Base-by-base conservation (phyloP, 2,797 vertebrate genomes). In the Crotalus adamanteus region DNA sequence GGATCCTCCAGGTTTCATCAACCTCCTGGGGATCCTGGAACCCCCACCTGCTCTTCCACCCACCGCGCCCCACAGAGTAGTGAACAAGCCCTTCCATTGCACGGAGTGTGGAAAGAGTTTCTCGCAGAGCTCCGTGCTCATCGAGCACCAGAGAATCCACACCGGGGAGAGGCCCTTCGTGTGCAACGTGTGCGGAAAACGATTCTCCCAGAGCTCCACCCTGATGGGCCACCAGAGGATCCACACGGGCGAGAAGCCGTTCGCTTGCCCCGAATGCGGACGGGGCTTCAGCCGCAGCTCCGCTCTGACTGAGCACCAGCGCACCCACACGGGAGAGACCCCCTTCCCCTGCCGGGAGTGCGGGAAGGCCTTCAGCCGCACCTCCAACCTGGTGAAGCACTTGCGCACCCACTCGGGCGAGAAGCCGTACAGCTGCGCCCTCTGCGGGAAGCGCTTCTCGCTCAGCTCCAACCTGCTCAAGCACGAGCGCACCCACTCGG, bases 191-290 rank as follows among this genome's bases (percentile, higher is more conserved):
- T 95, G 95, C 4, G 95, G 94, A 8, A 94, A 94, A n/a, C 91
- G 92, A 53, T 95, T 95, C 93, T 92, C 93, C 69, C 94, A 94
- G 53, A 94, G 94, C 91, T 95, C 95, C 85, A 95, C 94, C 20
- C 51, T 95, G 89, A 92, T 93, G 60, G 94, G 93, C 55, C 95
- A 95, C 56, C 93, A 65, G 0, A 90, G 94, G 42, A 94, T 94
- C 89, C 95, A 95, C 88, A 94, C 92, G 0, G 94, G 94, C 0
- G 94, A 95, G 89, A 94, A 94, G 14, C 94, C 94, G 0, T 95
- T 90, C 31, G 86, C 87, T 6, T 95, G 95, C 51, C 60, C 65
- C 0, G 92, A 94, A 42, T 92, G 92, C 0, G 87, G 90, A 2
- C 90, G 92, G 25, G 73, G 93, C 11, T 92, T 92, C 87, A 92